These are phyloP conservation scores for Mustela nigripes DNA, from an alignment of 2,113 vertebrate species.

Conservation along the genomic window DNA sequence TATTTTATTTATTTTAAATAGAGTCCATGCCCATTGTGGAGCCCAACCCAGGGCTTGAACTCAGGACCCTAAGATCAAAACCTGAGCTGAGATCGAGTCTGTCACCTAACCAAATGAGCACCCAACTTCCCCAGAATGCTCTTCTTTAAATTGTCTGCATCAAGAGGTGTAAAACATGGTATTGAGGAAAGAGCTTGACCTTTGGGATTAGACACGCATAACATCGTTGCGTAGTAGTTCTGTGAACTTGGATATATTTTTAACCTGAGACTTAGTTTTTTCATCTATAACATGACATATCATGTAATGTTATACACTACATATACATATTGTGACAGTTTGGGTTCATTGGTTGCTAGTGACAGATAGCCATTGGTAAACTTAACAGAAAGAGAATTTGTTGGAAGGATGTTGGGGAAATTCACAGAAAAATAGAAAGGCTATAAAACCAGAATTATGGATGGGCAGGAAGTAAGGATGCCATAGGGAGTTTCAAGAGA, in stretches of 20 bases:
- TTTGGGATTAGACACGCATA: not conserved
- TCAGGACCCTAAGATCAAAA: not conserved
- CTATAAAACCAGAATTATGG: not conserved
- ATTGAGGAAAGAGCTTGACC: not conserved
- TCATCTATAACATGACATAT: not conserved
- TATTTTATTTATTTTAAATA: not conserved
- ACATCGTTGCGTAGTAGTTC: not conserved
- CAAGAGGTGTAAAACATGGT: not conserved
- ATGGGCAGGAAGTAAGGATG: not conserved
- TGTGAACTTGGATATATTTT: not conserved
- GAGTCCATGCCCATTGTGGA: not conserved
- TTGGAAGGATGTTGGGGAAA: not conserved
- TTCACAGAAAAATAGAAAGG: not conserved
- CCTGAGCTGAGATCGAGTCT: not conserved
- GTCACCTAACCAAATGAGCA: not conserved
- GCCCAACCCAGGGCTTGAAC: not conserved
- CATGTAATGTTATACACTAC: no score
- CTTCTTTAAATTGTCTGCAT: not conserved
- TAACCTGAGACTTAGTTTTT: not conserved
- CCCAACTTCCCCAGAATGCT: not conserved
- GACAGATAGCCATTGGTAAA: not conserved
- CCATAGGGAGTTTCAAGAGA: not conserved
- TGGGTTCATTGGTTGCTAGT: not conserved
- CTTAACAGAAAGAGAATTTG: not conserved
- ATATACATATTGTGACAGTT: no score